Evolutionary conservation across 2,888 invertebrate genomes (phyloP), one percentile per base, ranked within the genome.

Genomic region (Strigamia maritima): DNA sequence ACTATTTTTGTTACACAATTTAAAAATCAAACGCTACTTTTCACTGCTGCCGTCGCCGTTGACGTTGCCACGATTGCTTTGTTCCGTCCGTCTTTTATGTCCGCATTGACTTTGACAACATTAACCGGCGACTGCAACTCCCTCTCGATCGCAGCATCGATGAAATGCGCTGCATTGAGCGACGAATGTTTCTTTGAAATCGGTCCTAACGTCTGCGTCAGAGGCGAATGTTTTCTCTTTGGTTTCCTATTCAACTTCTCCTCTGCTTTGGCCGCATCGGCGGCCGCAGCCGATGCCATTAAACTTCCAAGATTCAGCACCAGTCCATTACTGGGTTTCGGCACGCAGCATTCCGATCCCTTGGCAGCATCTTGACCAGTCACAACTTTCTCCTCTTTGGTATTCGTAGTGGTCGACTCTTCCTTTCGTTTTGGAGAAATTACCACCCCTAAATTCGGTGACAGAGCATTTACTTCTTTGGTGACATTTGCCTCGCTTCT

Each of bases 271-370:
- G 75, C 26, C 74, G 79, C 81, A 0, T 79, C 79, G 38, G 79
- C 80, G 35, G 78, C 80, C 2, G 79, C 79, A 38, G 80, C 80
- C 12, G 81, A 81, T 16, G 81, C 81, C 77, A 81, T 60, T 12
- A 81, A 70, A 40, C 80, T 81, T 19, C 81, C 81, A 14, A 81
- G 70, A 70, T 81, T 80, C n/a, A 81, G 78, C n/a, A 80, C 80
- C 22, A 81, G 60, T 16, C 81, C 81, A 22, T 81, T 79, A 16
- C 74, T 79, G 12, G 78, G 31, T 49, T 79, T 80, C 24, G 76
- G 70, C 26, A n/a, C 31, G 19, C n/a, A 19, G 8, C n/a, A 8
- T 16, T 35, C 38, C 19, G 54, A 24, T 3, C 14, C 12, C 60
- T 65, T 54, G 16, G 78, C 16, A 14, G 49, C 26, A 12, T 60